Percentiles rank a stretch among this genome's conserved stretches.
These are phyloP conservation scores for Oligia latruncula DNA, from an alignment of 2,888 invertebrate genomes.

Conservation along the genomic window DNA sequence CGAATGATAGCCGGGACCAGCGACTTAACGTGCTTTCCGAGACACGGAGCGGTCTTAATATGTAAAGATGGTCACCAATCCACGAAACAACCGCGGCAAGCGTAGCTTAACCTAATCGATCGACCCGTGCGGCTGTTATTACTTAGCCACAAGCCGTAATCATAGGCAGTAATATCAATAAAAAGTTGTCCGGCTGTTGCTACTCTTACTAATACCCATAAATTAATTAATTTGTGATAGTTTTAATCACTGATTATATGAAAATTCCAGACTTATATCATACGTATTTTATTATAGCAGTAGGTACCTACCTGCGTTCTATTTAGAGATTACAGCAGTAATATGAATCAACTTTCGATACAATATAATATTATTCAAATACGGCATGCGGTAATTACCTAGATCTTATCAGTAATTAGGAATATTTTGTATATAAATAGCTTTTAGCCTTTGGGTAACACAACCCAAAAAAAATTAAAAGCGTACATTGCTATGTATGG, in stretches of 20 bases:
- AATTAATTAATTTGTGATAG: neutral
- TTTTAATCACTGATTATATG: constrained; percentile 13
- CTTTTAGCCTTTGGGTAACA: neutral
- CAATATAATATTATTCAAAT: constrained; percentile 6
- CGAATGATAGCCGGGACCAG: too few relatives aligned
- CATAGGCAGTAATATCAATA: neutral
- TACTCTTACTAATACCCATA: neutral
- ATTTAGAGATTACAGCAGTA: constrained; percentile 11
- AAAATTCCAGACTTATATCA: constrained; percentile 8
- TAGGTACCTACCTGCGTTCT: neutral
- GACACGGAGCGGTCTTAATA: too few relatives aligned
- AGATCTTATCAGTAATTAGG: neutral
- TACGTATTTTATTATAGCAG: constrained; percentile 16
- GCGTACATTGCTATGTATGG: neutral
- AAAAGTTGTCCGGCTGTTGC: neutral
- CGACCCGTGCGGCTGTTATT: too few relatives aligned
- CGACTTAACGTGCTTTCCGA: too few relatives aligned
- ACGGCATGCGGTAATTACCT: constrained; percentile 4
- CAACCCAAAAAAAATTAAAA: too few relatives aligned
- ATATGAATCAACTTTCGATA: constrained; percentile 8
- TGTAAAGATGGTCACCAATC: too few relatives aligned
- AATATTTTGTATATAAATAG: neutral
- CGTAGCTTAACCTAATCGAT: too few relatives aligned
- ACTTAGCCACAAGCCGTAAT: neutral
- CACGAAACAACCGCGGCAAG: too few relatives aligned